Conservation (phyloP, 2,113 vertebrate genomes). For the Pseudolaguvia tuberculata region DNA sequence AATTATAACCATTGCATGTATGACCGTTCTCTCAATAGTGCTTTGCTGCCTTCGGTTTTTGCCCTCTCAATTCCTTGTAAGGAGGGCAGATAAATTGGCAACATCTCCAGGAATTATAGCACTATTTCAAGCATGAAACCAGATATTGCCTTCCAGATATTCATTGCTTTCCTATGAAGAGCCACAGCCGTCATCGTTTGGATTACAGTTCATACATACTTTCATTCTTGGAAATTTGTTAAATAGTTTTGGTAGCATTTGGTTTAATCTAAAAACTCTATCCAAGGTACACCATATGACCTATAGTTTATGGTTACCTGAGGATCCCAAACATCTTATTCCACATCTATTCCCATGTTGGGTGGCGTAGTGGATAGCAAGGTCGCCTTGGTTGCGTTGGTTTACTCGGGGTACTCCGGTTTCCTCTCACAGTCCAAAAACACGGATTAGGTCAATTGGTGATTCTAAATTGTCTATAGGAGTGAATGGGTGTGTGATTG, state of each 20-base stretch:
- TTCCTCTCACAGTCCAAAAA: too few relatives aligned
- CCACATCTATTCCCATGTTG: too few relatives aligned
- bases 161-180: constrained; percentile 43
- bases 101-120: constrained; percentile 51
- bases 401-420: too few relatives aligned
- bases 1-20: constrained; percentile 10
- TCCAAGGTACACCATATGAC: neutral
- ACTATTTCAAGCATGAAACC: constrained; percentile 55
- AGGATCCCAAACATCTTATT: too few relatives aligned
- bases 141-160: constrained; percentile 48
- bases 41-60: constrained; percentile 12
- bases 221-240: constrained; percentile 38
- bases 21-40: neutral
- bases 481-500: too few relatives aligned
- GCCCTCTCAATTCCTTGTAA: constrained; percentile 50
- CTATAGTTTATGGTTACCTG: too few relatives aligned
- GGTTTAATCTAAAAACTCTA: neutral
- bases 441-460: too few relatives aligned
- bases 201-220: constrained; percentile 41
- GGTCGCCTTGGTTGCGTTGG: too few relatives aligned
- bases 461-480: too few relatives aligned
- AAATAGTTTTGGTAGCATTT: neutral
- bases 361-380: too few relatives aligned
- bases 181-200: constrained; percentile 32
- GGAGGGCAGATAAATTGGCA: constrained; percentile 49